Conservation (phyloP, 2,797 vertebrate genomes). For the Anomalospiza imberbis region DNA sequence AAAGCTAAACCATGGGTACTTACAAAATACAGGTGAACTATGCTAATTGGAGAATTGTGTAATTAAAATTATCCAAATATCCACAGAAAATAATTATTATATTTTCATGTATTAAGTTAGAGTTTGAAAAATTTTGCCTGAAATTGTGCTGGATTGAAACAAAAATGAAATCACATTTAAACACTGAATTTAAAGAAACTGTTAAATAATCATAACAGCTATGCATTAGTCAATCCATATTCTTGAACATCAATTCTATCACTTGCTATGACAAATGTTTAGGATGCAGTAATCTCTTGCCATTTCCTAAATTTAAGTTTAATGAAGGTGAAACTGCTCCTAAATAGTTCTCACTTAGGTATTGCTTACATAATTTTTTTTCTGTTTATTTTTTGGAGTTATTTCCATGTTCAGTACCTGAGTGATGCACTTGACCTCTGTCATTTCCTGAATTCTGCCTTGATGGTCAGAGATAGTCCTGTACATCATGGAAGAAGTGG, state of each 20-base stretch:
- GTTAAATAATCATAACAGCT: background rate
- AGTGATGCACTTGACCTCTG: background rate
- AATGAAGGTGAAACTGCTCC: background rate
- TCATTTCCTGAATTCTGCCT: background rate
- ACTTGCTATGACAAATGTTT: background rate
- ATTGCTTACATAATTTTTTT: rapidly evolving
- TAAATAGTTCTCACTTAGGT: background rate
- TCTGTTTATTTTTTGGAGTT: background rate
- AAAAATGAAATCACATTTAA: background rate
- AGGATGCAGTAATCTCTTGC: background rate
- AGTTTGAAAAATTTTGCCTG: background rate
- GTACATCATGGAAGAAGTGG: too few relatives aligned
- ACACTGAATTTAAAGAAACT: background rate
- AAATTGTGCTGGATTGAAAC: background rate
- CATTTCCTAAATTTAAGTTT: background rate
- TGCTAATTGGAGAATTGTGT: background rate
- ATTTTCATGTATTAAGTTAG: background rate
- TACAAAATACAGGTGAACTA: background rate
- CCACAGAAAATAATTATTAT: background rate
- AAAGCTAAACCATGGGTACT: background rate
- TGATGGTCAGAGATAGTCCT: background rate
- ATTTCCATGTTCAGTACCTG: rapidly evolving
- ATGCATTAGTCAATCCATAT: background rate
- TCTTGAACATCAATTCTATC: background rate
- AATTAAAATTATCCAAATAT: background rate